phyloP scores from a whole-genome alignment of 53 echinoderm and acorn worm species.

The Paracentrotus lividus region DNA sequence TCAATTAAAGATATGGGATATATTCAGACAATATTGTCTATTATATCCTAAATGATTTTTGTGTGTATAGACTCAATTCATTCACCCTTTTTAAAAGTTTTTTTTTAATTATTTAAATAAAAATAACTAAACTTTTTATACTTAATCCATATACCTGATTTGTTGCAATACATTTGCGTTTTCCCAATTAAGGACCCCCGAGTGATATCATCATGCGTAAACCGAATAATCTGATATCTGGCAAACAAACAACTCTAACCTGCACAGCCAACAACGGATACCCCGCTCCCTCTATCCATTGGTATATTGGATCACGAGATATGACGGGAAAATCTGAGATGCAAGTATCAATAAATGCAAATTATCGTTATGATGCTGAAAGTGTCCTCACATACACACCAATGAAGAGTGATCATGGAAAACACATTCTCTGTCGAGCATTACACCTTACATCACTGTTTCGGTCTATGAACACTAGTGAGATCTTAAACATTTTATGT shows the following conservation, averaged over 20 bases:
- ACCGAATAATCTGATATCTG: neutral
- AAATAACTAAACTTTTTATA: no score
- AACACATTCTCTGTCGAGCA: neutral
- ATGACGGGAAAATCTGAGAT: neutral
- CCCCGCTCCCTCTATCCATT: neutral
- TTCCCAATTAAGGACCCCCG: neutral
- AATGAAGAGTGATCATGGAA: neutral
- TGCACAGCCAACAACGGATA: neutral
- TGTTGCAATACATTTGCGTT: no score
- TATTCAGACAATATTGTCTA: neutral
- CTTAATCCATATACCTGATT: no score
- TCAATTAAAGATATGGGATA: neutral
- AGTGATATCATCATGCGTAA: neutral
- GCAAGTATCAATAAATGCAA: neutral
- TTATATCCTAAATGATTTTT: neutral
- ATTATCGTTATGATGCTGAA: neutral
- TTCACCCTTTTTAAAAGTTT: neutral
- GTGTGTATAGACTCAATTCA: neutral
- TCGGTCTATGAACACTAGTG: neutral
- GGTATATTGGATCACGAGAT: neutral
- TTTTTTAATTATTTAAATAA: no score
- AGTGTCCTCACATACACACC: neutral
- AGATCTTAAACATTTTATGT: neutral
- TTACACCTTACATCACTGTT: neutral
- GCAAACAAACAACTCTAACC: neutral